Conservation (phyloP, 2,113 vertebrate genomes). For the Percina caprodes region DNA sequence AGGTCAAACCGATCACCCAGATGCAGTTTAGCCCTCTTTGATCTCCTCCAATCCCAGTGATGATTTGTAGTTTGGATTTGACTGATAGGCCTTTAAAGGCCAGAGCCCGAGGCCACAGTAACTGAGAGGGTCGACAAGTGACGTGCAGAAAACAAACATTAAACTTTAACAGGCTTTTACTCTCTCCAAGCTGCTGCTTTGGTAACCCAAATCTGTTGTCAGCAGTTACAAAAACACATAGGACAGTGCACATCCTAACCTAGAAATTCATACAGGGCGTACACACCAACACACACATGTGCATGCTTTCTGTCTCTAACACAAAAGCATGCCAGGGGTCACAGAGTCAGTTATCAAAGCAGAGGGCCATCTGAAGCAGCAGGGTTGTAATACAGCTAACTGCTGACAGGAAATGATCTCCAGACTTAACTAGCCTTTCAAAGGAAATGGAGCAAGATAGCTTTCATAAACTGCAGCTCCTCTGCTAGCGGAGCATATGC, state of each 20-base stretch:
- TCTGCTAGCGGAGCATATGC: constrained; percentile 7
- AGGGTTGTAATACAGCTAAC: constrained; percentile 44
- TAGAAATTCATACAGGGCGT: background rate
- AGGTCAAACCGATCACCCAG: constrained; percentile 24
- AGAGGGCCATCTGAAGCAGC: constrained; percentile 50
- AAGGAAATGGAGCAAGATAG: constrained; percentile 59
- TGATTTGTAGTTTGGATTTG: constrained; percentile 44
- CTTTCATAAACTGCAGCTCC: constrained; percentile 28
- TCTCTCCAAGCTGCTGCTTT: constrained; percentile 46
- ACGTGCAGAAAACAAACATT: constrained; percentile 73
- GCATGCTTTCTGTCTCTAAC: constrained; percentile 34
- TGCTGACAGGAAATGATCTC: constrained; percentile 68
- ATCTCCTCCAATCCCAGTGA: constrained; percentile 39
- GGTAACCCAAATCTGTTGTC: constrained; percentile 64
- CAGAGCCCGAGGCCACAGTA: constrained; percentile 39
- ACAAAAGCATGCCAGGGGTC: constrained; percentile 32
- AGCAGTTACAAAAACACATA: constrained; percentile 21
- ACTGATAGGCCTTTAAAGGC: constrained; percentile 14
- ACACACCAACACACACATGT: constrained; percentile 21
- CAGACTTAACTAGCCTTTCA: constrained; percentile 60
- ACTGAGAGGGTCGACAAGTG: constrained; percentile 60
- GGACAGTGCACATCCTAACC: background rate
- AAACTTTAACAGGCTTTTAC: constrained; percentile 77
- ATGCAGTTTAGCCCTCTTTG: constrained; percentile 46
- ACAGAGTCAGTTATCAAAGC: constrained; percentile 61